Conservation (phyloP, 92 coral and sea anemone genomes). For the Epizoanthus stellaris region DNA sequence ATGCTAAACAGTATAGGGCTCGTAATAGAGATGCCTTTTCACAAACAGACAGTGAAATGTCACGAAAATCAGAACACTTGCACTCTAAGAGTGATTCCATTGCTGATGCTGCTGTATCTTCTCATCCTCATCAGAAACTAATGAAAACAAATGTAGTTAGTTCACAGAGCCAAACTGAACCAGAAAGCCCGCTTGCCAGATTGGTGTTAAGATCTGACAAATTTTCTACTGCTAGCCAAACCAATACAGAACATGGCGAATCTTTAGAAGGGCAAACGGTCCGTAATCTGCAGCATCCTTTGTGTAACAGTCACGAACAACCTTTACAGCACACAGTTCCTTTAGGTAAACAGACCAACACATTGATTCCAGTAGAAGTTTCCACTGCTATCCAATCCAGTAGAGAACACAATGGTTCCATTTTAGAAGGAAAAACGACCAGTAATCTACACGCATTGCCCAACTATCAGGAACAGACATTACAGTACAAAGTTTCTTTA, state of each 20-base stretch:
- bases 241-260: constrained; percentile 1
- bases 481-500: neutral
- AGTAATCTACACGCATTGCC: neutral
- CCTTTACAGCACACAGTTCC: neutral
- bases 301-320: neutral
- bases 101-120: neutral
- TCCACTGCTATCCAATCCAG: neutral
- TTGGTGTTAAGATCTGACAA: neutral
- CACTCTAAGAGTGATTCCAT: too few relatives aligned
- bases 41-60: neutral
- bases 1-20: neutral
- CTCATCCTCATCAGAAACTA: neutral
- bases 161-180: neutral
- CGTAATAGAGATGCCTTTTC: constrained; percentile 1
- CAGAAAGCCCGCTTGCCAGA: neutral
- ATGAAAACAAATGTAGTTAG: neutral
- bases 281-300: neutral
- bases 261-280: neutral
- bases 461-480: neutral
- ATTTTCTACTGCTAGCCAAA: constrained; percentile 12
- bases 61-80: too few relatives aligned
- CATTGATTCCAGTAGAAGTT: neutral
- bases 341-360: neutral
- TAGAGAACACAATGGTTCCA: neutral
- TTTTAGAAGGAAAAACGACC: neutral